Evolutionary conservation across 1,140 invertebrate genomes (phyloP).

Genomic region (Mamestra configurata): DNA sequence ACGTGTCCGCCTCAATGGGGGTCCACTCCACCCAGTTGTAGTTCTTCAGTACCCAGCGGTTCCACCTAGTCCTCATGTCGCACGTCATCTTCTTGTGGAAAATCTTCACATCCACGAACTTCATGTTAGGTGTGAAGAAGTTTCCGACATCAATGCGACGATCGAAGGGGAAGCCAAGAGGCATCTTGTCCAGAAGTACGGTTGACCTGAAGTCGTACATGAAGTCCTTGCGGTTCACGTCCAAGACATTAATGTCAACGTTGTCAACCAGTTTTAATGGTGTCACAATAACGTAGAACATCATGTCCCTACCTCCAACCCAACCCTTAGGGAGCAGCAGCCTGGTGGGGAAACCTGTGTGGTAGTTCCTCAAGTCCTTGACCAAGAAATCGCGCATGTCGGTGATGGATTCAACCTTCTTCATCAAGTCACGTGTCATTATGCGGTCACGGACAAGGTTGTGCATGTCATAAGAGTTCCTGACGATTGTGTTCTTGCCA

Average conservation of each 20-base stretch:
- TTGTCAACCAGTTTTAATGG: constrained; percentile 80
- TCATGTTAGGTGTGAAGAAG: constrained; percentile 89
- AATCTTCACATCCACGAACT: constrained; percentile 89
- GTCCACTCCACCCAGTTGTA: constrained; percentile 71
- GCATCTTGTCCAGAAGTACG: constrained; percentile 87
- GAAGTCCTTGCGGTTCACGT: constrained; percentile 71
- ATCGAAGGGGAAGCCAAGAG: constrained; percentile 92
- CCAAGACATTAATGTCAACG: constrained; percentile 71
- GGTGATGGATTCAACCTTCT: constrained; percentile 73
- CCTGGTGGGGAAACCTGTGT: constrained; percentile 89
- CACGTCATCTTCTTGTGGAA: constrained; percentile 86
- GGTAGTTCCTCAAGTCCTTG: constrained; percentile 77
- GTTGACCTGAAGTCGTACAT: constrained; percentile 76
- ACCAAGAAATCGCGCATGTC: constrained; percentile 69
- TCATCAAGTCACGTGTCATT: constrained; percentile 82
- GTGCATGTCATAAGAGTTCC: constrained; percentile 87
- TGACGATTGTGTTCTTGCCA: constrained; percentile 89
- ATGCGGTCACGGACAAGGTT: constrained; percentile 84
- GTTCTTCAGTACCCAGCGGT: constrained; percentile 73
- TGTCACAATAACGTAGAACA: constrained; percentile 89
- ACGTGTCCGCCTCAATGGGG: constrained; percentile 49
- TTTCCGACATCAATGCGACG: constrained; percentile 87
- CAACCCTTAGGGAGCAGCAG: constrained; percentile 90
- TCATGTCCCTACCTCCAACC: constrained; percentile 89
- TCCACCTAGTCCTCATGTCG: constrained; percentile 79